A percentile compares a stretch with the other conserved stretches of the same genome.
Conservation (phyloP, 2,113 vertebrate genomes). For the Lepus americanus region DNA sequence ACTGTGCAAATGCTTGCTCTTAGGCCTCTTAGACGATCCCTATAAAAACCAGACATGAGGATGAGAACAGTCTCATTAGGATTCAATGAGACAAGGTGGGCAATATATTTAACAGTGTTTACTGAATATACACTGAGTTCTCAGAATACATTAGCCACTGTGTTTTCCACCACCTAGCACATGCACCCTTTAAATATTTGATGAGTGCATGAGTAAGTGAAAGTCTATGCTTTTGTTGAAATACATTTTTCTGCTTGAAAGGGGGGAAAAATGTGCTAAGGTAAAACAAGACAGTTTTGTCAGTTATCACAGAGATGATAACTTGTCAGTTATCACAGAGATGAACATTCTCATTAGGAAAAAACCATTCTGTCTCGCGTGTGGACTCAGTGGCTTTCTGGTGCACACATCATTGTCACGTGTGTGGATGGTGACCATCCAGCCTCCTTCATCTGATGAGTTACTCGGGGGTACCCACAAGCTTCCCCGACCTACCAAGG, state of each 20-base stretch:
- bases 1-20: too few species aligned
- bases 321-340: neutral
- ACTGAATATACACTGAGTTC: neutral
- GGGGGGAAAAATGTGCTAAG: neutral
- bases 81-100: neutral
- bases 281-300: slow-evolving; percentile 11
- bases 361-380: neutral
- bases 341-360: neutral
- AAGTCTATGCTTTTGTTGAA: slow-evolving; percentile 18
- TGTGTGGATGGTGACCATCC: neutral
- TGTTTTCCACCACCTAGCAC: neutral
- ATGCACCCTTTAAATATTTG: neutral
- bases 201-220: neutral
- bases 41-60: neutral
- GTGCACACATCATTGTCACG: neutral
- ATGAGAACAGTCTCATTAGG: neutral
- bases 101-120: neutral
- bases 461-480: neutral
- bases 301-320: too few species aligned
- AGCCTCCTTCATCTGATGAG: neutral
- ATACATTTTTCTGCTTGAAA: neutral
- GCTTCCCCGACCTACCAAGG: neutral
- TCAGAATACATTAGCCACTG: neutral
- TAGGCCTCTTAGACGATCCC: neutral
- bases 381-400: neutral